Evolutionary conservation across 2,797 vertebrate genomes (phyloP).

Genomic region (Dallia pectoralis): DNA sequence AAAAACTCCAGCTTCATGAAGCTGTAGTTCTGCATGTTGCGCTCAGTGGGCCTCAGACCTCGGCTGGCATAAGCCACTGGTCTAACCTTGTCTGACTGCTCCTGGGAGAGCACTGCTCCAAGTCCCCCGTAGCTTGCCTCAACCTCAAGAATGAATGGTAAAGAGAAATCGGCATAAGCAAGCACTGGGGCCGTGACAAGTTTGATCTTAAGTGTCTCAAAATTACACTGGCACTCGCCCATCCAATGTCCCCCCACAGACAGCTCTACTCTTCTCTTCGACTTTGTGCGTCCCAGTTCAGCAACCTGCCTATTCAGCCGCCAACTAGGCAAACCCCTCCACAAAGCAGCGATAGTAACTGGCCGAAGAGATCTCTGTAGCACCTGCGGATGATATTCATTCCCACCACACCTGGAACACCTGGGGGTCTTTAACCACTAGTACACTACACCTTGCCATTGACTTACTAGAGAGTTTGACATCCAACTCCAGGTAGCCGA

Average conservation of each 20-base stretch:
- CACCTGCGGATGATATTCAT: conserved; percentile 17
- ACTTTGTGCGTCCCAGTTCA: too few relatives aligned
- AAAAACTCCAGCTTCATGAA: conserved; percentile 15
- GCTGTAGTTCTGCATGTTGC: conserved; percentile 10
- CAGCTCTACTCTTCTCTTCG: too few relatives aligned
- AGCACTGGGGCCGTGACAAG: too few relatives aligned
- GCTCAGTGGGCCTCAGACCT: not conserved
- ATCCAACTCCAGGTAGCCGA: conserved; percentile 20
- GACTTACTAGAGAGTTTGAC: not conserved
- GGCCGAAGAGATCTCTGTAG: conserved; percentile 11
- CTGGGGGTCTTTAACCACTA: not conserved
- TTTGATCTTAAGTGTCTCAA: too few relatives aligned
- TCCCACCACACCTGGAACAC: not conserved
- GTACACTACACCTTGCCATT: not conserved
- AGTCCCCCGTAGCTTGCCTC: conserved; percentile 15
- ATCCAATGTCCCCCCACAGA: too few relatives aligned
- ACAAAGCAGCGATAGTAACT: too few relatives aligned
- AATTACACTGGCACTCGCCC: too few relatives aligned
- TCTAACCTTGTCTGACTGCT: not conserved
- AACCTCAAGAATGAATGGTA: conserved; percentile 3
- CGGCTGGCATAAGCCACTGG: conserved; percentile 10
- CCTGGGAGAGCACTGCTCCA: conserved; percentile 15
- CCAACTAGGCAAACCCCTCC: too few relatives aligned
- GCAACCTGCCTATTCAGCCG: too few relatives aligned
- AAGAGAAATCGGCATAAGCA: too few relatives aligned